These are phyloP conservation scores for Oncorhynchus mykiss DNA, from an alignment of 2,113 vertebrate genomes.

Conservation along the genomic window DNA sequence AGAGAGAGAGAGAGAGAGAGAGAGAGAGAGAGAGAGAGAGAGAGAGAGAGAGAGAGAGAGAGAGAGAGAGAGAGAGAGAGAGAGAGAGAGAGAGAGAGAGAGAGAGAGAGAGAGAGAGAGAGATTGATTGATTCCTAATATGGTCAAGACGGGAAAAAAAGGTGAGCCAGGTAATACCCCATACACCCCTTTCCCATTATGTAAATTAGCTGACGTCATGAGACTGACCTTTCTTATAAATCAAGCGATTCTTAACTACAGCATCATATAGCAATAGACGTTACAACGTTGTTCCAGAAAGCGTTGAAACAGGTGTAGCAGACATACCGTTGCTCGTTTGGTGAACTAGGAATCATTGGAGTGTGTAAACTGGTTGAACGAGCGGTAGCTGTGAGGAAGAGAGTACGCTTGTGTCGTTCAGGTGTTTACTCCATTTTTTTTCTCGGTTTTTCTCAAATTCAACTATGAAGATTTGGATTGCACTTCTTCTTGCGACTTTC, in stretches of 20 bases:
- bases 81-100: too few species aligned
- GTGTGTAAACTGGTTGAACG: constrained; percentile 64
- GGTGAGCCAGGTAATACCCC: constrained; percentile 18
- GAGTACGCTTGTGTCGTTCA: background rate
- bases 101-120: too few species aligned
- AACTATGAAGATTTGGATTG: constrained; percentile 62
- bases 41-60: too few species aligned
- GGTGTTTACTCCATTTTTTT: constrained; percentile 11
- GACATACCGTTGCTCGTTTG: background rate
- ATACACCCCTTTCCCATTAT: constrained; percentile 8
- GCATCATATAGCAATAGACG: background rate
- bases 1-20: too few species aligned
- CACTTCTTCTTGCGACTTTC: constrained; percentile 43
- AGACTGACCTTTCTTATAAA: constrained; percentile 46
- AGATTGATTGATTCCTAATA: constrained; percentile 50
- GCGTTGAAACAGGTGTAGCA: background rate
- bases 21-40: too few species aligned
- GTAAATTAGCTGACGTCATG: constrained; percentile 52
- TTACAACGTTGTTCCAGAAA: too few species aligned
- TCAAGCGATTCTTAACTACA: background rate
- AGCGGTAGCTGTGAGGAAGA: constrained; percentile 58
- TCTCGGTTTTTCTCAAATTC: background rate
- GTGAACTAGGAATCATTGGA: background rate
- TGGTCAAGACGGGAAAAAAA: constrained; percentile 51
- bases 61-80: too few species aligned